These are phyloP conservation scores for Melanocharis versteri DNA, from an alignment of 2,113 vertebrate species.

Conservation along the genomic window DNA sequence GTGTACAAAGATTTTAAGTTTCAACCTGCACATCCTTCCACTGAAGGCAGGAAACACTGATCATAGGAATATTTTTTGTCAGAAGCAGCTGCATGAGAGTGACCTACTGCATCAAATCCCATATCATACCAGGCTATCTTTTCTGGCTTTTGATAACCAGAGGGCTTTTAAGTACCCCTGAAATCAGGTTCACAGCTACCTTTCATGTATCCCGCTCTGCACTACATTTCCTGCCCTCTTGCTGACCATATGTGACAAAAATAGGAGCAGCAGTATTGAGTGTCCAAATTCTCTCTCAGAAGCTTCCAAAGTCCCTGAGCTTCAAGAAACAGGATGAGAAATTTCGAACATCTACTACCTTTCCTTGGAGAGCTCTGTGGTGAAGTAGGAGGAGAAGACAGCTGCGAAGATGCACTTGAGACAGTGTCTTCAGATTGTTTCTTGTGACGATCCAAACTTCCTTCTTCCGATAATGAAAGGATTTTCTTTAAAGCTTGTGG, in stretches of 20 bases:
- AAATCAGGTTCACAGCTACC: background rate
- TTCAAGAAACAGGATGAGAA: background rate
- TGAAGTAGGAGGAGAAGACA: conserved; percentile 92
- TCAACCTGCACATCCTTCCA: background rate
- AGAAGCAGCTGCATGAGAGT: background rate
- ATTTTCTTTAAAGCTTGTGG: conserved; percentile 99
- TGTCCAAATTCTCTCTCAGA: background rate
- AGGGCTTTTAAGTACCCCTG: background rate
- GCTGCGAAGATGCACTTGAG: conserved; percentile 88
- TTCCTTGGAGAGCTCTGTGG: conserved; percentile 96
- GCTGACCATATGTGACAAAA: background rate
- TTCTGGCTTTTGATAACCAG: background rate
- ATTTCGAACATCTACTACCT: conserved; percentile 71
- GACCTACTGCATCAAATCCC: background rate
- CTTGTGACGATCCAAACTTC: conserved; percentile 84
- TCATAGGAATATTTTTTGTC: background rate
- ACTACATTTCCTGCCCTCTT: background rate
- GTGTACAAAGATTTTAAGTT: background rate
- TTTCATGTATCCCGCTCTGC: background rate
- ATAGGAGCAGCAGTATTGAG: background rate
- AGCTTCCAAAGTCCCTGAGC: background rate
- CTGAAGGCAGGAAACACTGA: background rate
- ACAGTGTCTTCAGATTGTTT: conserved; percentile 85
- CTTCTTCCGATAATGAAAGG: conserved; percentile 94
- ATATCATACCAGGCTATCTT: background rate